Evolutionary conservation across 2,888 invertebrate genomes (phyloP), one percentile per base, ranked within the genome.

Genomic region (Camptogramma bilineatum): DNA sequence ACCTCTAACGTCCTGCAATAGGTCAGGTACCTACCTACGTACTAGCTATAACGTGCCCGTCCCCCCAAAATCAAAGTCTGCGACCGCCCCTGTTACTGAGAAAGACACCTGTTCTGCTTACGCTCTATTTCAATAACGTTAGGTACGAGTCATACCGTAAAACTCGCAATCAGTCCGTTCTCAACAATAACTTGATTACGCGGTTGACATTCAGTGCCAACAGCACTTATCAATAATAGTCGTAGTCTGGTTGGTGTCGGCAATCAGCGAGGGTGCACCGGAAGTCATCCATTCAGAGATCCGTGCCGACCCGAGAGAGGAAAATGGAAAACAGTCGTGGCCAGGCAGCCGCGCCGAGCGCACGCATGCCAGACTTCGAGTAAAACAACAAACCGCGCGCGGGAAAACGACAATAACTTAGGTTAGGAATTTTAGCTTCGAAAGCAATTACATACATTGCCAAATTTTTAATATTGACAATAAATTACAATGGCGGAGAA

Each of bases 311-410:
- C 72, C 77, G 53, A 72, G 74, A 67, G 75, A 81, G 84, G 85
- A 83, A 88, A 87, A 85, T 81, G 74, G 77, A 75, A 77, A 78
- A 75, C 84, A 91, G 91, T 92, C 82, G 81, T 73, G 80, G 80
- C 83, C 85, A 69, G 76, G 73, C 81, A 72, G 84, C 83, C 89
- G 89, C 85, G 85, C 85, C 76, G 68, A 64, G 42, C 75, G 74
- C 83, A 83, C 85, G 87, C 70, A 67, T 67, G 67, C 68, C 77
- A 52, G 52, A 68, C 59, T 18, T 21, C 68, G 58, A 52, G 53
- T 55, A 66, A 70, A 66, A 74, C 13, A 46, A 53, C 60, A 75
- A 73, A 62, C 69, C 77, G 74, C 77, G 74, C 81, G 84, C 81
- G 85, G 77, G 77, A 77, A 77, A 71, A 64, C 60, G 84, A 85